These are phyloP conservation scores for Desoria tigrina DNA, from an alignment of 2,888 invertebrate genomes.

Conservation along the genomic window DNA sequence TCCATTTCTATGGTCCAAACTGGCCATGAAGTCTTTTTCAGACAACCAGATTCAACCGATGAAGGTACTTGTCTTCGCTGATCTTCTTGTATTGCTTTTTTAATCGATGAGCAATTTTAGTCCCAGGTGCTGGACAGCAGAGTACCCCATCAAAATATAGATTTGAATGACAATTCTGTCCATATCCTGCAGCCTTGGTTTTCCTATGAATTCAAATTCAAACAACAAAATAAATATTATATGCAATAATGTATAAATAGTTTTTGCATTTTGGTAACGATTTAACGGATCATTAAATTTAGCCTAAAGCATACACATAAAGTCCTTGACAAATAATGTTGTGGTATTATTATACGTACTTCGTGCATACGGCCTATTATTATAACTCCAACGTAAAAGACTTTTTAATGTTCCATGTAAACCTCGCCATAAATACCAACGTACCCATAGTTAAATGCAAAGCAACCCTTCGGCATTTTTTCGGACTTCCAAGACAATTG, in stretches of 20 bases:
- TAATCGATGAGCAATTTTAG: conserved; percentile 22
- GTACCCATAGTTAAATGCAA: conserved; percentile 47
- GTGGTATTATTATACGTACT: too few species aligned
- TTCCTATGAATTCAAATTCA: conserved; percentile 30
- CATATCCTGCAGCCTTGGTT: conserved; percentile 49
- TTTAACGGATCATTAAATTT: too few species aligned
- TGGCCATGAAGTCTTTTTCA: too few species aligned
- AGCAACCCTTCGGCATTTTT: conserved; percentile 46
- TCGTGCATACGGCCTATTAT: too few species aligned
- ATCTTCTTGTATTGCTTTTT: conserved; percentile 7
- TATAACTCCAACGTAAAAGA: too few species aligned
- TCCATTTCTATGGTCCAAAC: too few species aligned
- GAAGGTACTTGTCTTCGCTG: background rate
- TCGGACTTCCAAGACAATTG: conserved; percentile 48
- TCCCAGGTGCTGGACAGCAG: conserved; percentile 38
- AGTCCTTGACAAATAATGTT: too few species aligned
- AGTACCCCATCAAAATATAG: conserved; percentile 49
- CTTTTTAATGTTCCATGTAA: background rate
- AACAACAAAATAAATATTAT: conserved; percentile 1
- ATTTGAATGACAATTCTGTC: conserved; percentile 45
- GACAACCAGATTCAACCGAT: too few species aligned
- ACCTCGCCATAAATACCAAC: background rate
- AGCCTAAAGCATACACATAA: too few species aligned
- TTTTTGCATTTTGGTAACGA: too few species aligned
- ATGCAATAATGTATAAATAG: too few species aligned